phyloP scores from a whole-genome alignment of 2,113 vertebrate species.

The Myrmecophaga tridactyla region DNA sequence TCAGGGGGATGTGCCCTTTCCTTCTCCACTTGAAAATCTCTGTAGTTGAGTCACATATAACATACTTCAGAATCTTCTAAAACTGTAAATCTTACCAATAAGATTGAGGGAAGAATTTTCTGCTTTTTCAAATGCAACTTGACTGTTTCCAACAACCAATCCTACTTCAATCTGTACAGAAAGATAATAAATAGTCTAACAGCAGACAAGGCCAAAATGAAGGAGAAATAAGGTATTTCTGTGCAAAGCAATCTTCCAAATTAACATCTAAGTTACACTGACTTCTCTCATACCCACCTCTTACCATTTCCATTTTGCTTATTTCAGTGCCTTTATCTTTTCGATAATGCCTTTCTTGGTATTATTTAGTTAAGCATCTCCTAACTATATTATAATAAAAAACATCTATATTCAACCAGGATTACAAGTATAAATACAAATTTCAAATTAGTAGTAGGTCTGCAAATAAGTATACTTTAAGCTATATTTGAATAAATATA shows the following conservation, averaged over 20 bases:
- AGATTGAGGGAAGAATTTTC: constrained; percentile 94
- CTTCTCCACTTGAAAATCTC: not conserved
- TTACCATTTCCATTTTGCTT: not conserved
- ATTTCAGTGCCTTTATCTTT: not conserved
- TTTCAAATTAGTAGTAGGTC: constrained; percentile 15
- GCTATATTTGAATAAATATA: constrained; percentile 29
- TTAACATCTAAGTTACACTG: not conserved
- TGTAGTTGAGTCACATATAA: not conserved
- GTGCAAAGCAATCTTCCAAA: not conserved
- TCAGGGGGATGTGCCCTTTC: not conserved
- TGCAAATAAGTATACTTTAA: not conserved
- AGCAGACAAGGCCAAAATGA: not conserved
- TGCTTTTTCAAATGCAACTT: constrained; percentile 97
- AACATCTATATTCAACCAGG: not conserved
- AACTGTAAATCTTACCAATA: constrained; percentile 88
- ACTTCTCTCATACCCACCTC: not conserved
- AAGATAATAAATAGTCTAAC: constrained; percentile 48
- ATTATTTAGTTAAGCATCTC: not conserved
- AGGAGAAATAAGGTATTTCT: not conserved
- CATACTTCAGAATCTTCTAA: constrained; percentile 35
- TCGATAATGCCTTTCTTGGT: not conserved
- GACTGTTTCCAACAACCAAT: constrained; percentile 93
- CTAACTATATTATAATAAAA: not conserved
- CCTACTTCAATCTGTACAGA: constrained; percentile 90
- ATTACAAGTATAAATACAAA: not conserved